Base-by-base conservation (phyloP, 2,797 vertebrate species). In the Eidolon dupreanum region DNA sequence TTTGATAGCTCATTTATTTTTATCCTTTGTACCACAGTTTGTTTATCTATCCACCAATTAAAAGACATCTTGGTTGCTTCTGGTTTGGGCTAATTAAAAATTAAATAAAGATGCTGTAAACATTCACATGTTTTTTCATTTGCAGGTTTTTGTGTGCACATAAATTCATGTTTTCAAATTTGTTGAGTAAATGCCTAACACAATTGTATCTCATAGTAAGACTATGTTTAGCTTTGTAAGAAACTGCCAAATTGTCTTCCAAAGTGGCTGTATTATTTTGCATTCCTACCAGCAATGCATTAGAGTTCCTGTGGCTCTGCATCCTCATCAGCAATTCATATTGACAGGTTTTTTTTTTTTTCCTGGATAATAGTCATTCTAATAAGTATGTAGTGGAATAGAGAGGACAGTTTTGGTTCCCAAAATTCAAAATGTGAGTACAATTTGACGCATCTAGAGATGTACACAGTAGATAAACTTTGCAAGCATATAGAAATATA, bases 81-180 rank as follows among this genome's bases (percentile, higher is more conserved):
- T 28, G 36, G 19, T 78, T 74, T 93, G 11, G 73, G 16, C 43
- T 28, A 90, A 43, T 88, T 46, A 83, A 92, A 92, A 66, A 33
- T 46, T 51, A 91, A 71, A 79, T 61, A 20, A 79, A 84, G 36
- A 81, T 46, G 31, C 70, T 84, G 12, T 77, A 55, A 83, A 78
- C 19, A n/a, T 84, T 63, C 43, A 71, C 36, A 16, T n/a, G 49
- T 49, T 49, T 49, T 49, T 49, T 49, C 15, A 49, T 49, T 49
- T 49, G 53, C 19, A 55, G 53, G 11, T 53, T 92, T 77, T 88
- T 63, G 22, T 51, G 12, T 71, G n/a, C 17, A 77, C 10, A 43
- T 82, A 81, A 78, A 70, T 78, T 89, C 51, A 17, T 93, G 36
- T 28, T 73, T 82, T 91, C 68, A 88, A 84, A 74, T 89, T 68